Conservation (phyloP, 2,113 vertebrate species). For the Prochilodus magdalenae region DNA sequence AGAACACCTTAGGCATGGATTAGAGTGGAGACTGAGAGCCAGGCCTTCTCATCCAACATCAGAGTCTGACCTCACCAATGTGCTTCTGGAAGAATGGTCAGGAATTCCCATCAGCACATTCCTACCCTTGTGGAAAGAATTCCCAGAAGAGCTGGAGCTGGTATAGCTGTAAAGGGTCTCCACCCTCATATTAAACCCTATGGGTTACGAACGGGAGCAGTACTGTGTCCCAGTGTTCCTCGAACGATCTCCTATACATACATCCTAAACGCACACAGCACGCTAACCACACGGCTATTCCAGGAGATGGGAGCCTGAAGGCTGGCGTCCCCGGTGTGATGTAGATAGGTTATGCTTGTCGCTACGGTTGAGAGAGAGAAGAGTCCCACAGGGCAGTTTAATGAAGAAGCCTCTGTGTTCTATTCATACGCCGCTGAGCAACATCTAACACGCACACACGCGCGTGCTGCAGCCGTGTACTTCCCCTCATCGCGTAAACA, state of each 20-base stretch:
- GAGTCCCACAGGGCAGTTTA: conserved; percentile 38
- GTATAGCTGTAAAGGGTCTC: no score
- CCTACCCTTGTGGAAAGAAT: no score
- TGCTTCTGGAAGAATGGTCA: no score
- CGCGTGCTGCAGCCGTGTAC: background rate
- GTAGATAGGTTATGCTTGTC: conserved; percentile 22
- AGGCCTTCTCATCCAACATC: no score
- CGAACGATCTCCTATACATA: background rate
- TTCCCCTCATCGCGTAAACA: conserved; percentile 42
- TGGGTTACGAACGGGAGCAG: no score
- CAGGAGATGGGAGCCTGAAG: background rate
- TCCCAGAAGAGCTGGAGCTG: no score
- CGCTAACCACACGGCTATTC: background rate
- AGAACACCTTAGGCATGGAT: no score
- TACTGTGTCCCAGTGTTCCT: background rate
- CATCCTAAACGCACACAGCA: background rate
- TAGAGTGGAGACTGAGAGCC: no score
- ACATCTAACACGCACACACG: background rate
- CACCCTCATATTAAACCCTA: no score
- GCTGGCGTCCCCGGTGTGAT: conserved; percentile 8
- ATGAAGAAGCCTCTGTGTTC: conserved; percentile 43
- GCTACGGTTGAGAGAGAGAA: conserved; percentile 25
- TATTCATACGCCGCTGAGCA: conserved; percentile 20
- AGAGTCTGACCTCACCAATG: no score
- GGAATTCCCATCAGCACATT: no score